Percentiles rank a stretch among this genome's conserved stretches.
phyloP scores from a whole-genome alignment of 2,888 invertebrate species.

The Endomychus coccineus region DNA sequence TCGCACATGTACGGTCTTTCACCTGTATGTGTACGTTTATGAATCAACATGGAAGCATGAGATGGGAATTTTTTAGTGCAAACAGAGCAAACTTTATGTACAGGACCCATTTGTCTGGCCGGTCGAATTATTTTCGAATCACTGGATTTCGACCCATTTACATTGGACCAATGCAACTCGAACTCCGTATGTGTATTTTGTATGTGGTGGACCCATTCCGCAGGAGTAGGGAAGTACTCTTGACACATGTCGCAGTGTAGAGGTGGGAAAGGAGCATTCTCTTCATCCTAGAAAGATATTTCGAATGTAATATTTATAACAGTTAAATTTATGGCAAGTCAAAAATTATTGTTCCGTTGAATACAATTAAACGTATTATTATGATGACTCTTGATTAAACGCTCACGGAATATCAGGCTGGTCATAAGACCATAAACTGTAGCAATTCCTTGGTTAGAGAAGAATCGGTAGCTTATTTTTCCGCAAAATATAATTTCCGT shows the following conservation, averaged over 20 bases:
- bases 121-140: constrained; percentile 8
- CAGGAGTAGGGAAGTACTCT: constrained; percentile 69
- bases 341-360: too few species aligned
- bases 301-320: too few species aligned
- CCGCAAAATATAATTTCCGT: too few species aligned
- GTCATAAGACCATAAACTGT: too few species aligned
- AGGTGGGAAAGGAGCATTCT: constrained; percentile 61
- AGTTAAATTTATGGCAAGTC: too few species aligned
- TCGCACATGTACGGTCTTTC: constrained; percentile 69
- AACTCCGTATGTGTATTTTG: constrained; percentile 75
- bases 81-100: constrained; percentile 49
- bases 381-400: too few species aligned
- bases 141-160: constrained; percentile 48
- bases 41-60: constrained; percentile 72
- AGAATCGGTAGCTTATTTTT: too few species aligned
- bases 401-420: too few species aligned
- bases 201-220: constrained; percentile 81
- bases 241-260: constrained; percentile 71
- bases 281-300: constrained; percentile 43
- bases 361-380: too few species aligned
- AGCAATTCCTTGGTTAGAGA: too few species aligned
- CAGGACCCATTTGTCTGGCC: constrained; percentile 4
- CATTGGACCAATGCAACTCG: constrained; percentile 71
- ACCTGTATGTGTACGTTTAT: constrained; percentile 66
- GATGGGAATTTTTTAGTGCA: constrained; percentile 71